These are phyloP conservation scores for Piezodorus guildinii DNA, from an alignment of 1,140 invertebrate genomes.

Conservation along the genomic window DNA sequence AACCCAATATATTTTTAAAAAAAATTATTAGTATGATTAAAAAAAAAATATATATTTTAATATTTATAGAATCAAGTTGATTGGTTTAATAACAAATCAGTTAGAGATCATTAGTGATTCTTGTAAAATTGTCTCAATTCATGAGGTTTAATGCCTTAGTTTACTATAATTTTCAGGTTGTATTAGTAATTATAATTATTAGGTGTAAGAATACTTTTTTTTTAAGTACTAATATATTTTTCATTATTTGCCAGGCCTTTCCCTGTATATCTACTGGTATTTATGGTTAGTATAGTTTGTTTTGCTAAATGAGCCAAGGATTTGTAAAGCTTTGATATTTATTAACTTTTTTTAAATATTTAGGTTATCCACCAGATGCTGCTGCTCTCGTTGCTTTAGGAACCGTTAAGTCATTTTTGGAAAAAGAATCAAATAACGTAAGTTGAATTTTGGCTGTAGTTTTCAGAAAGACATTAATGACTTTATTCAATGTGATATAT, in stretches of 20 bases:
- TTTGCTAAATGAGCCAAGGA: background rate
- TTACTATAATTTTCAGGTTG: too few species aligned
- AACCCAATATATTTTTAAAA: too few species aligned
- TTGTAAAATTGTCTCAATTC: too few species aligned
- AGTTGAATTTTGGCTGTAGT: constrained; percentile 23
- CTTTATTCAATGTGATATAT: background rate
- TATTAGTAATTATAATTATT: too few species aligned
- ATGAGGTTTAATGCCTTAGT: too few species aligned
- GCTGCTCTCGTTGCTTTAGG: constrained; percentile 61
- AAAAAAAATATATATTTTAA: too few species aligned
- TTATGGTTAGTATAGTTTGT: constrained; percentile 42
- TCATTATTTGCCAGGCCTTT: constrained; percentile 43
- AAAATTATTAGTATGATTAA: too few species aligned
- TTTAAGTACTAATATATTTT: background rate
- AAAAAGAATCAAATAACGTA: constrained; percentile 44
- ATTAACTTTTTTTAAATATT: constrained; percentile 21
- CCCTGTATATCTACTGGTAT: constrained; percentile 79
- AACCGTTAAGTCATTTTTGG: constrained; percentile 53
- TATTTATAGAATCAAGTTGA: too few species aligned
- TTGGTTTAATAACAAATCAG: too few species aligned
- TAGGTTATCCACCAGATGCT: constrained; percentile 59
- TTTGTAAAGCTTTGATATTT: background rate
- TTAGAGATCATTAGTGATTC: too few species aligned
- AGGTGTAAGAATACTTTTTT: too few species aligned
- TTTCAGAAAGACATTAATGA: background rate